Evolutionary conservation across 1,140 invertebrate species (phyloP).

Genomic region (Periplaneta americana): DNA sequence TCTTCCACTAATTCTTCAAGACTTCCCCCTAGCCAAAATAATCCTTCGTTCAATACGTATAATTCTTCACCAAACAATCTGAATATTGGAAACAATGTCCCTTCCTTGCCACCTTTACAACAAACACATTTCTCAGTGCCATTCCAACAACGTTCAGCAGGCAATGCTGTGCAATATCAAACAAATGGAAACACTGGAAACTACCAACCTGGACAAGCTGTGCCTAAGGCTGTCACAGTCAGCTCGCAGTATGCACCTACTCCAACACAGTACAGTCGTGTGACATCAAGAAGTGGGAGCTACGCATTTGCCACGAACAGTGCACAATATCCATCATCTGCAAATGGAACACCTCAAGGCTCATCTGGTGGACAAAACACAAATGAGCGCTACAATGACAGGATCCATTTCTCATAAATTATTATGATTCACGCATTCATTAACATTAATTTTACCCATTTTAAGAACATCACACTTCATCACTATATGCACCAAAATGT

Average conservation of each 20-base stretch:
- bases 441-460: not conserved
- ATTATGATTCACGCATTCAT: not conserved
- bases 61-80: not conserved
- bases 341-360: not conserved
- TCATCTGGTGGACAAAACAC: not conserved
- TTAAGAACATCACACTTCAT: not conserved
- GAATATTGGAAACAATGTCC: not conserved
- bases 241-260: not conserved
- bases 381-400: not conserved
- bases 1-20: not conserved
- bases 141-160: not conserved
- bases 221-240: not conserved
- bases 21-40: not conserved
- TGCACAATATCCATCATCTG: not conserved
- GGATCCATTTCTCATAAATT: not conserved
- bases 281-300: not conserved
- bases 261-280: not conserved
- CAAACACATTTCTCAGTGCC: not conserved
- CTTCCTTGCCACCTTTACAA: not conserved
- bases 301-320: not conserved
- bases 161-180: not conserved
- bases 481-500: not conserved
- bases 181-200: not conserved
- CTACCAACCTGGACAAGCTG: not conserved
- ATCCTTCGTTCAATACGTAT: not conserved